phyloP scores from a whole-genome alignment of 2,113 vertebrate species.

The Lampris incognitus region DNA sequence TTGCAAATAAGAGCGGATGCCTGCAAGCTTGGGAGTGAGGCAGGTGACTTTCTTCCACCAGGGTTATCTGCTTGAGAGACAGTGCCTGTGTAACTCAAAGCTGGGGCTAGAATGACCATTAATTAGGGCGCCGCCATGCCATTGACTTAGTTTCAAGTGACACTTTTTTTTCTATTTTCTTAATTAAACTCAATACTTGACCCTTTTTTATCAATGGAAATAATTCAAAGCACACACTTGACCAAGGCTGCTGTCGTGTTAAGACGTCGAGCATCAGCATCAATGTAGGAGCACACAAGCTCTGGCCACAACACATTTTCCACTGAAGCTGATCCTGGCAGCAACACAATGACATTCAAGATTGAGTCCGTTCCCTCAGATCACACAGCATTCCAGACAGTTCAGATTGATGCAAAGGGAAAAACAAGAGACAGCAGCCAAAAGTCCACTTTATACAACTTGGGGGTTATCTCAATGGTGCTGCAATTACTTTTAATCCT shows the following conservation, averaged over 20 bases:
- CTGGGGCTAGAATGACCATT: slow-evolving; percentile 86
- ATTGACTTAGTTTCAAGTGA: slow-evolving; percentile 83
- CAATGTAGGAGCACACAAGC: neutral
- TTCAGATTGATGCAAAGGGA: slow-evolving; percentile 53
- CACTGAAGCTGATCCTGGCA: slow-evolving; percentile 50
- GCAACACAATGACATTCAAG: slow-evolving; percentile 51
- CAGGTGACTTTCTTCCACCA: slow-evolving; percentile 62
- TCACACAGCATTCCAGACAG: slow-evolving; percentile 31
- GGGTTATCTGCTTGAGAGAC: slow-evolving; percentile 68
- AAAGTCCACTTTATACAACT: slow-evolving; percentile 51
- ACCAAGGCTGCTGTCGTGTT: neutral
- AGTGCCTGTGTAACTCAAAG: slow-evolving; percentile 82
- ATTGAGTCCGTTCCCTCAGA: slow-evolving; percentile 41
- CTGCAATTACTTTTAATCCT: slow-evolving; percentile 37
- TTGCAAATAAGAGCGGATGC: slow-evolving; percentile 10
- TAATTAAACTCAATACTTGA: slow-evolving; percentile 70
- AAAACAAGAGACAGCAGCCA: slow-evolving; percentile 37
- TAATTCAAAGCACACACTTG: slow-evolving; percentile 31
- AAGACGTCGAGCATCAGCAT: neutral
- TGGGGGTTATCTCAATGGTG: slow-evolving; percentile 34
- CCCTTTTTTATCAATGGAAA: slow-evolving; percentile 33
- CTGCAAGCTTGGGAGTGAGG: slow-evolving; percentile 49
- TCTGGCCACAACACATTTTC: slow-evolving; percentile 58
- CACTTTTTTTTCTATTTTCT: slow-evolving; percentile 68
- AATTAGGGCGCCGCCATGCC: slow-evolving; percentile 80